Conservation (phyloP, 2,113 vertebrate species). For the Sprattus sprattus region DNA sequence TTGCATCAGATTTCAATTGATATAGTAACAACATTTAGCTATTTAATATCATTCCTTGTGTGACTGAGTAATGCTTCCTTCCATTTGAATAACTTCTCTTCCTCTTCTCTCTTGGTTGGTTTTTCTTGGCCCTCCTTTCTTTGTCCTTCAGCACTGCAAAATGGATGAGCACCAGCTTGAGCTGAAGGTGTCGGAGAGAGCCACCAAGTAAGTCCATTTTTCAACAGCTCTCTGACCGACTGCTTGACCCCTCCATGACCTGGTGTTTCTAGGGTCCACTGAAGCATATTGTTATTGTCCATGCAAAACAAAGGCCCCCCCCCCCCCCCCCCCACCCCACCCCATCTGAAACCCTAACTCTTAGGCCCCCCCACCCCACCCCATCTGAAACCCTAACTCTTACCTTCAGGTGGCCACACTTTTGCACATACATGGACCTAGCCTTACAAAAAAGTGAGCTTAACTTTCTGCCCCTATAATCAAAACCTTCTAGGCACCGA, state of each 20-base stretch:
- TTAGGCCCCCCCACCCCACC: too few relatives aligned
- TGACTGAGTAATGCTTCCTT: background rate
- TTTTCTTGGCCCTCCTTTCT: conserved; percentile 30
- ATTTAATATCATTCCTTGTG: too few relatives aligned
- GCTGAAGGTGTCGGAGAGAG: conserved; percentile 88
- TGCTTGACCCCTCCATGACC: background rate
- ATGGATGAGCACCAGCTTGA: conserved; percentile 88
- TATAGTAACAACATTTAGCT: background rate
- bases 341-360: background rate
- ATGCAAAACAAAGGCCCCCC: background rate
- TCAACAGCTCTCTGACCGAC: background rate
- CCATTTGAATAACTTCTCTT: background rate
- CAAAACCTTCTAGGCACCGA: background rate
- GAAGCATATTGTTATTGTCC: background rate
- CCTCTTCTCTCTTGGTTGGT: background rate
- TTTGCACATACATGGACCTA: background rate
- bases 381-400: background rate
- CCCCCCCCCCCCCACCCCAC: too few relatives aligned
- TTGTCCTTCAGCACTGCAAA: conserved; percentile 72
- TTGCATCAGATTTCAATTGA: background rate
- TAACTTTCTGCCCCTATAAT: background rate
- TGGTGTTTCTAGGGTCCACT: background rate
- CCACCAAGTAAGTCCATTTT: conserved; percentile 75
- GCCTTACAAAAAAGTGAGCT: background rate
- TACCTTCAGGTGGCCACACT: background rate